Evolutionary conservation across 2,888 invertebrate species (phyloP).

Genomic region (Pseudoips prasinana): DNA sequence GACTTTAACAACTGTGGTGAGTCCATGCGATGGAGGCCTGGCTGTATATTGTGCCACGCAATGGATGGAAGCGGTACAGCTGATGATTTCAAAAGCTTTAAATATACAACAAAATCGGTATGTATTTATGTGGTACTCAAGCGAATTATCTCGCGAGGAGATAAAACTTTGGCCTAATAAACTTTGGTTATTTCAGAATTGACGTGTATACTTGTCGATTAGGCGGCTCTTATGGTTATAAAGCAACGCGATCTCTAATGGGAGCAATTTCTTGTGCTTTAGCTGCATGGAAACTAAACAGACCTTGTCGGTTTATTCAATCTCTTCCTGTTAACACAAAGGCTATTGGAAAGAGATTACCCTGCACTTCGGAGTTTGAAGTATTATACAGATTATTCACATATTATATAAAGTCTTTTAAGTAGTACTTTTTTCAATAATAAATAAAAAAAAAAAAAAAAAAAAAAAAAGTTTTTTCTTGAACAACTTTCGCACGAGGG

Average conservation of each 20-base stretch:
- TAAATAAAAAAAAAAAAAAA: too few species aligned
- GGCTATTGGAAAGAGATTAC: conserved; percentile 72
- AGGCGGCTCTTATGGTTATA: conserved; percentile 83
- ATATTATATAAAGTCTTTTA: too few species aligned
- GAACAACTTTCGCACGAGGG: too few species aligned
- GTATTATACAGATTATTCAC: too few species aligned
- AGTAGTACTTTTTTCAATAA: too few species aligned
- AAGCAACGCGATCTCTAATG: conserved; percentile 80
- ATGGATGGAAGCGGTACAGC: conserved; percentile 80
- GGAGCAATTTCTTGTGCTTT: conserved; percentile 83
- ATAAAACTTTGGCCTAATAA: too few species aligned
- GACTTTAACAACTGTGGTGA: conserved; percentile 81
- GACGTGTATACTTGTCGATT: conserved; percentile 70
- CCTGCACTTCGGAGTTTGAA: conserved; percentile 67
- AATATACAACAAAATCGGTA: conserved; percentile 77
- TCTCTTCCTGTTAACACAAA: conserved; percentile 82
- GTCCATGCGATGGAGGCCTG: conserved; percentile 86
- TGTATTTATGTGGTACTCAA: conserved; percentile 64
- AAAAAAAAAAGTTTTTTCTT: too few species aligned
- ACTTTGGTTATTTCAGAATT: conserved; percentile 68
- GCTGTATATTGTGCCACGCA: conserved; percentile 84
- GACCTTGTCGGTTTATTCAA: conserved; percentile 83
- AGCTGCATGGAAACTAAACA: conserved; percentile 79
- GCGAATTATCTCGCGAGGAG: background rate
- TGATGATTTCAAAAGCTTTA: conserved; percentile 72